Evolutionary conservation across 2,113 vertebrate species (phyloP).

Genomic region (Atractosteus spatula): DNA sequence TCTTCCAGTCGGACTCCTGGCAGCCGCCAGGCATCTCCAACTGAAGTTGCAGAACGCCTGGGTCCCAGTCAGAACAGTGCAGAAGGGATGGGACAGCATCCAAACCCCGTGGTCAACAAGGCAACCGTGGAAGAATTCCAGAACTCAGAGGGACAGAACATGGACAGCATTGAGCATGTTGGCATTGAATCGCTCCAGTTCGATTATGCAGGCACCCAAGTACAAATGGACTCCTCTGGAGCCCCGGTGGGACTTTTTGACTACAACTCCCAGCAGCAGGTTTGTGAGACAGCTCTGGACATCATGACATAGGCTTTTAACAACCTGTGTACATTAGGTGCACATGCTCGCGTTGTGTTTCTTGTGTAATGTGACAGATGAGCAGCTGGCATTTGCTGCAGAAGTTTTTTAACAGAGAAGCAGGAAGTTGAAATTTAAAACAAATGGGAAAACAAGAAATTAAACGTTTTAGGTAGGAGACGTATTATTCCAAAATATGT

Average conservation of each 20-base stretch:
- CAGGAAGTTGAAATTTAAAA: no score
- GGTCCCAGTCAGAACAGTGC: slow-evolving; percentile 76
- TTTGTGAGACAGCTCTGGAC: slow-evolving; percentile 49
- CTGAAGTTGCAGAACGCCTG: slow-evolving; percentile 90
- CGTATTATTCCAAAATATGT: no score
- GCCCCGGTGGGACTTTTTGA: slow-evolving; percentile 91
- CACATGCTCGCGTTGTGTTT: not conserved
- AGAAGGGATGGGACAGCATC: slow-evolving; percentile 86
- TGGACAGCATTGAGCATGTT: slow-evolving; percentile 93
- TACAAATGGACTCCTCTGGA: slow-evolving; percentile 94
- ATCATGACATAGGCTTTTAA: not conserved
- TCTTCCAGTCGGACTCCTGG: slow-evolving; percentile 83
- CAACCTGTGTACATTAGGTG: not conserved
- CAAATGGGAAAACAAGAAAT: no score
- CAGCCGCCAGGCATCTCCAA: slow-evolving; percentile 93
- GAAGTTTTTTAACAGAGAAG: no score
- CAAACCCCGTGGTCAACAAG: slow-evolving; percentile 79
- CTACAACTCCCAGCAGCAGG: slow-evolving; percentile 97
- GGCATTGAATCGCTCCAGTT: slow-evolving; percentile 93
- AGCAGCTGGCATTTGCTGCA: no score
- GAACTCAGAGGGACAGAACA: slow-evolving; percentile 85
- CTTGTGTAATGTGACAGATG: not conserved
- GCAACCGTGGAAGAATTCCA: slow-evolving; percentile 86
- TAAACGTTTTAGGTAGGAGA: no score
- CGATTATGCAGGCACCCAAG: slow-evolving; percentile 93